phyloP scores from a whole-genome alignment of 2,113 vertebrate species.

The Elephantulus edwardii region DNA sequence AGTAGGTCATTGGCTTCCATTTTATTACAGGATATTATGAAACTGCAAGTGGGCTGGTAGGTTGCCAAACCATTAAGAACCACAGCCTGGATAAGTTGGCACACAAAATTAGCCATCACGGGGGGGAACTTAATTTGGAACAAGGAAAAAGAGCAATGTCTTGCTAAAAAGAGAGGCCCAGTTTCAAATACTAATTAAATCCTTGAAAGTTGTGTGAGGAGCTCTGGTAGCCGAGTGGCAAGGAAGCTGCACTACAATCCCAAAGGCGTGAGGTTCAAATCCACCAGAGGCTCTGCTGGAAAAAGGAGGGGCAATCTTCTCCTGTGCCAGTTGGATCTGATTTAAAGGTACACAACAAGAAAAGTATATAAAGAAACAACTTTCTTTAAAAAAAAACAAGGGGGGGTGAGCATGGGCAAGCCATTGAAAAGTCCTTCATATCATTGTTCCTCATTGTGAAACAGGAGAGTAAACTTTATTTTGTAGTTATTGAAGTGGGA shows the following conservation, averaged over 20 bases:
- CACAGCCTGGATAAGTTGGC: background rate
- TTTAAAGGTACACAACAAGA: too few relatives aligned
- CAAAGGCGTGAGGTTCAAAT: too few relatives aligned
- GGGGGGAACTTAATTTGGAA: conserved; percentile 28
- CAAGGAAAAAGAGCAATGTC: background rate
- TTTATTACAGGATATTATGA: background rate
- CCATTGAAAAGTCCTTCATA: background rate
- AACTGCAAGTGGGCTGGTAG: background rate
- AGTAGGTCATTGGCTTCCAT: background rate
- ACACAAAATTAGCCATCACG: background rate
- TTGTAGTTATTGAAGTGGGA: background rate
- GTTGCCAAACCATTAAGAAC: background rate
- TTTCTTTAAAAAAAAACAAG: too few relatives aligned
- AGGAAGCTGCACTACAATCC: too few relatives aligned
- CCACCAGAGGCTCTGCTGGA: too few relatives aligned
- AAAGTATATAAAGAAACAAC: too few relatives aligned
- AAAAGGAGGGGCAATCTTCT: too few relatives aligned
- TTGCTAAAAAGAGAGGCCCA: background rate
- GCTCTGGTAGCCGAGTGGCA: too few relatives aligned
- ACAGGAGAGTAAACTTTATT: background rate
- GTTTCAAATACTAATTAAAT: background rate
- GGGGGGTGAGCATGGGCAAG: background rate
- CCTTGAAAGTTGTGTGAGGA: background rate
- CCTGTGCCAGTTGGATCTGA: too few relatives aligned
- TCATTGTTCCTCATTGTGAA: conserved; percentile 10